Percentiles rank a stretch among this genome's conserved stretches.
phyloP scores from a whole-genome alignment of 2,113 vertebrate species.

The Grantiella picta region DNA sequence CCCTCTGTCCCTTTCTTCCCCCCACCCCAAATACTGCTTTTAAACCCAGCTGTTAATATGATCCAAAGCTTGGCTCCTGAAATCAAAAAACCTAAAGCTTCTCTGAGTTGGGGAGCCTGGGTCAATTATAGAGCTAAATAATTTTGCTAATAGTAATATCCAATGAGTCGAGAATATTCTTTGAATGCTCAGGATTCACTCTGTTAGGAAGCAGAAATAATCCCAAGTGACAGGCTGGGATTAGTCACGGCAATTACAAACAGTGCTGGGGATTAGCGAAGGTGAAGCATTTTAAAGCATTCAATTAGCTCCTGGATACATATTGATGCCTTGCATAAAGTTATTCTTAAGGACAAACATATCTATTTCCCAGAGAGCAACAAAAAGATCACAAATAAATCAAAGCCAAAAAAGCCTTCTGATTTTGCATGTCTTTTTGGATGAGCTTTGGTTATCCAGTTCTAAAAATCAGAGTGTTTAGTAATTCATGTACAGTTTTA shows the following conservation, averaged over 20 bases:
- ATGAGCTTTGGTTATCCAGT: neutral
- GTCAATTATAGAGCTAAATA: neutral
- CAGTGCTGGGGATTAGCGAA: neutral
- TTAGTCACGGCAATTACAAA: conserved; percentile 11
- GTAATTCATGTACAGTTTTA: neutral
- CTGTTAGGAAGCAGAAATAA: neutral
- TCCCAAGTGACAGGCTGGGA: conserved; percentile 1
- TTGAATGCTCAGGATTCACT: neutral
- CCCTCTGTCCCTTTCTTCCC: neutral
- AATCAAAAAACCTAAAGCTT: neutral
- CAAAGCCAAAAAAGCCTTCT: neutral
- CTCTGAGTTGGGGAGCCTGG: neutral
- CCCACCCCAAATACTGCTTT: neutral
- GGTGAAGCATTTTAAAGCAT: conserved; percentile 7
- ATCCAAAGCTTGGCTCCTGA: neutral
- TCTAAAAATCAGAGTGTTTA: neutral
- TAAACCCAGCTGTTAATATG: neutral
- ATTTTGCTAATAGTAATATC: neutral
- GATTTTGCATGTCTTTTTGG: neutral
- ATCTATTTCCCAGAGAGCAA: neutral
- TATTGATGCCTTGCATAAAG: neutral
- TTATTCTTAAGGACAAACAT: neutral
- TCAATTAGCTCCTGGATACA: neutral
- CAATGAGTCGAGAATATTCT: neutral
- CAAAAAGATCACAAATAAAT: neutral